Base-by-base conservation (phyloP, 2,888 invertebrate species). In the Ochlodes sylvanus region DNA sequence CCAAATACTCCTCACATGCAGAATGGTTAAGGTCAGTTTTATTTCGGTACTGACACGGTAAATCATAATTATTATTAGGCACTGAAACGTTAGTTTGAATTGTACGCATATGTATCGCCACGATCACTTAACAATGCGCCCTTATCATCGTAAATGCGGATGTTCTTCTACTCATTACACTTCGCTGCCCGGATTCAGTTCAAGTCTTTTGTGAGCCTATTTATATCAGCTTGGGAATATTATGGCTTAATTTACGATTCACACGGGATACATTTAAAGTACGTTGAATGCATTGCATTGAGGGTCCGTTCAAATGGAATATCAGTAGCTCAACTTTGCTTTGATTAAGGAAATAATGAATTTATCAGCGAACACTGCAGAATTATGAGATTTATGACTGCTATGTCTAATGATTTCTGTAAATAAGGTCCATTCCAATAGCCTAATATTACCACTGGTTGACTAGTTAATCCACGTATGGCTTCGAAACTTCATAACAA, bases 151-250 rank as follows among this genome's bases (percentile, higher is more conserved):
- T 60, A 15, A 62, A 44, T 54, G 47, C 67, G 67, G 67, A 67
- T 67, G 61, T 34, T 54, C 52, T 38, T 19, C 38, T 52, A 19
- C 60, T 61, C 55, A 66, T 61, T 56, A 68, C 68, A 56, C 50
- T 68, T 68, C 62, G 38, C 17, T 50, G 62, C 62, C 62, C 68
- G 68, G 68, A 67, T 68, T 68, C 27, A 50, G 44, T 56, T 62
- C 56, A 61, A 56, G 56, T 41, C 68, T 62, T 62, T 68, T 62
- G 68, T 68, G 50, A 38, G 6, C 62, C 56, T 56, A 68, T 68
- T 68, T 50, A 56, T 42, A 38, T 44, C 21, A 61, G 55, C 55
- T 44, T 68, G 68, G 50, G 68, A 68, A 68, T 50, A 56, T 52
- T 67, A 62, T 67, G 61, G 38, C 56, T 62, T 62, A 47, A 62